Conservation (phyloP, 2,888 invertebrate species). For the Oeneis ivallda region DNA sequence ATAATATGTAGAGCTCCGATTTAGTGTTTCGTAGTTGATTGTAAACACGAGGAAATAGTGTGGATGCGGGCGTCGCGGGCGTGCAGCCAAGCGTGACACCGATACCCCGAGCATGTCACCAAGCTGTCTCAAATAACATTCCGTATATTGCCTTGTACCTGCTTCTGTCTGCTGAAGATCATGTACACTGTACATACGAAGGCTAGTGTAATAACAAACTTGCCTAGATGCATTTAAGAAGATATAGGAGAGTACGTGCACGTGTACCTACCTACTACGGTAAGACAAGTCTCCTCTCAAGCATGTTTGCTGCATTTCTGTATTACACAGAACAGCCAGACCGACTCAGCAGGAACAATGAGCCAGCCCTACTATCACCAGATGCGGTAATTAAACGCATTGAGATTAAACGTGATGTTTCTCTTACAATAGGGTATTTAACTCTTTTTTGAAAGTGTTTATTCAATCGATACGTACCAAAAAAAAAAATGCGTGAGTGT, state of each 20-base stretch:
- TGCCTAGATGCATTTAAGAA: not conserved
- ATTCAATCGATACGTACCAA: too few relatives aligned
- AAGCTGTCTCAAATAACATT: constrained; percentile 45
- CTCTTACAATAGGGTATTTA: too few relatives aligned
- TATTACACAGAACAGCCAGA: too few relatives aligned
- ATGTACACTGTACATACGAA: not conserved
- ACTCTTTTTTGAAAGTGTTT: too few relatives aligned
- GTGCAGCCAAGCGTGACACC: constrained; percentile 56
- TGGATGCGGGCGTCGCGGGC: constrained; percentile 49
- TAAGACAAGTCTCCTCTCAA: too few relatives aligned
- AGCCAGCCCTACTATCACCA: too few relatives aligned
- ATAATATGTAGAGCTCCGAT: constrained; percentile 7
- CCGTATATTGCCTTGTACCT: constrained; percentile 30
- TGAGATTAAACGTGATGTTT: too few relatives aligned
- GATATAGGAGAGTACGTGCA: not conserved
- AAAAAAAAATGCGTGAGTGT: too few relatives aligned
- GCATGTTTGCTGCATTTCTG: too few relatives aligned
- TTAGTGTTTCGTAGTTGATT: constrained; percentile 27
- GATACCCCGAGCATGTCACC: constrained; percentile 56
- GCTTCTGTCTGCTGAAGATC: not conserved
- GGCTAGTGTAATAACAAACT: not conserved
- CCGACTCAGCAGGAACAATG: too few relatives aligned
- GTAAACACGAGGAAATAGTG: constrained; percentile 41
- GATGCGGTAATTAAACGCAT: too few relatives aligned
- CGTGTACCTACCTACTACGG: too few relatives aligned